Evolutionary conservation across 2,113 vertebrate genomes (phyloP).

Genomic region (Ariopsis seemanni): DNA sequence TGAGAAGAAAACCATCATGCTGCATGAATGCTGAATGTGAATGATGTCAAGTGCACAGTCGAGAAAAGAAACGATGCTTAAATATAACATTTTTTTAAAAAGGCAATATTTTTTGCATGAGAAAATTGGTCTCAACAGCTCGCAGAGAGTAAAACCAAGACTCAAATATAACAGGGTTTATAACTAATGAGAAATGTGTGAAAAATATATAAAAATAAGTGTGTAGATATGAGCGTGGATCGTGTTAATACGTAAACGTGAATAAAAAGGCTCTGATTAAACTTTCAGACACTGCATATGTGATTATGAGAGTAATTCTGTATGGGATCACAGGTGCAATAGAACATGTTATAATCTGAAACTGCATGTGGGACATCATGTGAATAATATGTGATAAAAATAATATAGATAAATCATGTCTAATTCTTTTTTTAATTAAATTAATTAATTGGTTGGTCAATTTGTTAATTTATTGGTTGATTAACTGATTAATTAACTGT

Average conservation of each 20-base stretch:
- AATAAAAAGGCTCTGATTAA: not conserved
- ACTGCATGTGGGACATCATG: not conserved
- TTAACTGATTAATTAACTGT: no score
- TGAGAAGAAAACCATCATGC: not conserved
- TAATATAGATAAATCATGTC: not conserved
- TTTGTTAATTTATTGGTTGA: no score
- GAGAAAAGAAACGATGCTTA: not conserved
- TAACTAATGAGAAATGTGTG: not conserved
- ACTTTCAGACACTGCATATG: not conserved
- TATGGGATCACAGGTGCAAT: not conserved
- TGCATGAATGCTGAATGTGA: not conserved
- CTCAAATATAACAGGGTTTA: not conserved
- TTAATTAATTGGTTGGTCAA: no score
- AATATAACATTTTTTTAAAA: not conserved
- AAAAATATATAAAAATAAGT: not conserved
- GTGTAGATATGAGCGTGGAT: not conserved
- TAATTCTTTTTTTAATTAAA: no score
- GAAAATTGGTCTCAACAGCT: not conserved
- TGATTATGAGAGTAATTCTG: not conserved
- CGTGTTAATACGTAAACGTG: not conserved
- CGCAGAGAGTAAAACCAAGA: not conserved
- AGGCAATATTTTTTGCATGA: not conserved
- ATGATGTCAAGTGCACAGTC: not conserved
- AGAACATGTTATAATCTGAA: not conserved
- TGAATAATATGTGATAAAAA: not conserved